phyloP scores from a whole-genome alignment of 2,113 vertebrate genomes.

The Pelusios castaneus region DNA sequence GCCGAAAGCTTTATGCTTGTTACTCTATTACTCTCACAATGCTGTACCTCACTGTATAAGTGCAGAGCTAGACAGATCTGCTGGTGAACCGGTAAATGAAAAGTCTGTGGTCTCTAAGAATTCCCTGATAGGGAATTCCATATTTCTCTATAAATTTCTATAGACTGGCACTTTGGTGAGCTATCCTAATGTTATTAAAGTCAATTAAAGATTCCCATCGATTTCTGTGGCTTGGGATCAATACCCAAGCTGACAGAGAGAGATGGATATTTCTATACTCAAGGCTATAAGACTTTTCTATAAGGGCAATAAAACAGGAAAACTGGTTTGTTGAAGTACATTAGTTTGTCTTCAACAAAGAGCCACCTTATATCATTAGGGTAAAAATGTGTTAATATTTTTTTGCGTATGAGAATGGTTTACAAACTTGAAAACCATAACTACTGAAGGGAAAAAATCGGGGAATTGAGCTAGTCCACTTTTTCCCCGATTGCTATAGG shows the following conservation, averaged over 20 bases:
- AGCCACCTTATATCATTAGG: background rate
- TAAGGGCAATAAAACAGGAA: background rate
- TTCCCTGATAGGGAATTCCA: background rate
- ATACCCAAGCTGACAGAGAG: background rate
- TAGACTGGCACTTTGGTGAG: background rate
- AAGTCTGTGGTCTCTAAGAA: background rate
- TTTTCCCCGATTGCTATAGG: background rate
- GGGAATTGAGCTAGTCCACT: background rate
- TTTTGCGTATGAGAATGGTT: background rate
- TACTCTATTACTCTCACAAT: background rate
- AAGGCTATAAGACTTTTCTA: background rate
- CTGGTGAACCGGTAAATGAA: background rate
- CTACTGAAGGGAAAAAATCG: accelerated
- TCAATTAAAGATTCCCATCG: background rate
- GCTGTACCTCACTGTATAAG: background rate
- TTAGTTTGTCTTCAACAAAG: background rate
- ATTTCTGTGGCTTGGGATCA: background rate
- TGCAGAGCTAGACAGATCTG: background rate
- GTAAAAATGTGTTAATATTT: background rate
- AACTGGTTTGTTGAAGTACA: background rate
- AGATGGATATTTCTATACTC: background rate
- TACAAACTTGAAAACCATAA: background rate
- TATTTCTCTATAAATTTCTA: background rate
- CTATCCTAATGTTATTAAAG: background rate
- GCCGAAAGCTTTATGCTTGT: background rate